Conservation (phyloP, 2,797 vertebrate genomes). For the Cossypha dichroa region DNA sequence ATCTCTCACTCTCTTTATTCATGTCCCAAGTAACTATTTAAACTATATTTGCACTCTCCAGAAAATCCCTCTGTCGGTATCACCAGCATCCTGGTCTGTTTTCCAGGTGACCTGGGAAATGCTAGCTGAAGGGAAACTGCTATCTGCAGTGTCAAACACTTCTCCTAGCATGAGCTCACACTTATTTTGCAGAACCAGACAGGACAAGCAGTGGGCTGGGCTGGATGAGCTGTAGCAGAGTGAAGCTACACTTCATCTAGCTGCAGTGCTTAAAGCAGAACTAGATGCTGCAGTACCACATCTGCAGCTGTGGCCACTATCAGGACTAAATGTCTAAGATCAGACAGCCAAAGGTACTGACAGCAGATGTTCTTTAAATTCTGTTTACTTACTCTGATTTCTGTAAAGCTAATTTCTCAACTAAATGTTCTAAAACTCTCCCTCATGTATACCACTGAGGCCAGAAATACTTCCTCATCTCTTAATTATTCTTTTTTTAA, state of each 20-base stretch:
- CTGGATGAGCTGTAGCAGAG: neutral
- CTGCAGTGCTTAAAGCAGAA: neutral
- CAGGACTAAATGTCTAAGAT: neutral
- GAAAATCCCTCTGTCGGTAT: neutral
- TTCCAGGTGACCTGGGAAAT: neutral
- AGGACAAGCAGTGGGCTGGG: neutral
- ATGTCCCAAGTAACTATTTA: constrained; percentile 3
- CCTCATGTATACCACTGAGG: neutral
- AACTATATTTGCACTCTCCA: neutral
- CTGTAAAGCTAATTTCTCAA: neutral
- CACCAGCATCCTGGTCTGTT: neutral
- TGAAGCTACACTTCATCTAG: neutral
- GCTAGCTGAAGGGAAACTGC: neutral
- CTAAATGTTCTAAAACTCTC: neutral
- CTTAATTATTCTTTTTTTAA: neutral
- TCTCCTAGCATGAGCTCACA: neutral
- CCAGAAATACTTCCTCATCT: neutral
- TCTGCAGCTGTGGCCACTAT: neutral
- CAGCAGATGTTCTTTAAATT: neutral
- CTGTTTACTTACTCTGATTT: neutral
- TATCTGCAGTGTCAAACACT: neutral
- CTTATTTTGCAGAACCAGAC: neutral
- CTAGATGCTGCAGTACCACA: rapidly evolving
- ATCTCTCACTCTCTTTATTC: neutral
- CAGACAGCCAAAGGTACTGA: neutral